phyloP scores from a whole-genome alignment of 2,888 invertebrate species.

The Halocaridina rubra region DNA sequence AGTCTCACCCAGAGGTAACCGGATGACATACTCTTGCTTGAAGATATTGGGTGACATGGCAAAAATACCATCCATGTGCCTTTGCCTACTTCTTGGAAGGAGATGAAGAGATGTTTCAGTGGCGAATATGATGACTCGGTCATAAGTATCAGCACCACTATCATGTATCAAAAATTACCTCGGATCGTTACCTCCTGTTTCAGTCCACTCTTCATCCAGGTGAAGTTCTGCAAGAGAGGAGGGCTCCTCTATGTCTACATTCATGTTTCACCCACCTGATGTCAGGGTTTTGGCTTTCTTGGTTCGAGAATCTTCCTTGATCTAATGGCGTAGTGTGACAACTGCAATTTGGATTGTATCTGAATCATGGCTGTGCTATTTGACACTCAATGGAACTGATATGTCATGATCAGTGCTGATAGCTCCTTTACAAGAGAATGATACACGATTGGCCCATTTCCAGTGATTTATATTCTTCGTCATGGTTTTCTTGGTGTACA shows the following conservation, averaged over 20 bases:
- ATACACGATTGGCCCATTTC: background rate
- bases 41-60: background rate
- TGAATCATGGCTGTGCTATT: background rate
- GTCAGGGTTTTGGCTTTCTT: background rate
- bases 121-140: background rate
- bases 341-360: background rate
- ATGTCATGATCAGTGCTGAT: background rate
- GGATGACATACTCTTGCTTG: constrained; percentile 6
- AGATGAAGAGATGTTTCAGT: background rate
- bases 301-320: background rate
- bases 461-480: background rate
- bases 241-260: background rate
- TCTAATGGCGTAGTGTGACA: background rate
- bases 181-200: background rate
- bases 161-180: background rate
- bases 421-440: background rate
- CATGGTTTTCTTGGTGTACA: background rate
- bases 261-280: background rate
- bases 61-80: constrained; percentile 7
- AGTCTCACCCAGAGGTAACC: background rate
- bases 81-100: background rate
- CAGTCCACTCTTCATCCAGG: background rate
- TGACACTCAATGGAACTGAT: background rate
- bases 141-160: background rate
- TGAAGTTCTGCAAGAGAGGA: background rate